A percentile compares a stretch with the other conserved stretches of the same genome.
These are phyloP conservation scores for Aleadryas rufinucha DNA, from an alignment of 2,113 vertebrate genomes.

Conservation along the genomic window DNA sequence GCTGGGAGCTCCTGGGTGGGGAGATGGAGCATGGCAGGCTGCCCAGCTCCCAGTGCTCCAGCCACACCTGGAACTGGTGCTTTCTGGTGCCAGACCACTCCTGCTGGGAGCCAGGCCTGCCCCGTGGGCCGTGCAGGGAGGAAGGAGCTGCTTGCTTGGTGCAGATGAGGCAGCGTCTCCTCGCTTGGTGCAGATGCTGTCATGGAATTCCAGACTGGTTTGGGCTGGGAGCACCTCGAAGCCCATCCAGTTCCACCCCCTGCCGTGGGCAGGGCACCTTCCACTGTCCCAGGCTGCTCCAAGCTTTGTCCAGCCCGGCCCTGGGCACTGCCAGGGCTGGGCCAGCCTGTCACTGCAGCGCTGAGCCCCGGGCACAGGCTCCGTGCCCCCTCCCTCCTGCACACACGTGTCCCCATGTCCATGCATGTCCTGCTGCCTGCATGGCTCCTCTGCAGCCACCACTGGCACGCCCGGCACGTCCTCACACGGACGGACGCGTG, in stretches of 20 bases:
- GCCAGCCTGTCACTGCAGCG: background rate
- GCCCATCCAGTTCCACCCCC: background rate
- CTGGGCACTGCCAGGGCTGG: background rate
- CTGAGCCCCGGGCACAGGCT: background rate
- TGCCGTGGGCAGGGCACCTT: background rate
- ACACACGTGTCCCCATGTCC: background rate
- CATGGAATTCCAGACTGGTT: background rate
- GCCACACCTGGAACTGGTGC: background rate
- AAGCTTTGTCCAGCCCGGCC: background rate
- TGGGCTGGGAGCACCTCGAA: background rate
- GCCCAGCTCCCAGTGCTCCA: background rate
- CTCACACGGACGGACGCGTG: accelerated
- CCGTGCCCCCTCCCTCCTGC: background rate
- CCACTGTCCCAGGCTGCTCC: accelerated
- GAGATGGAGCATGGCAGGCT: background rate
- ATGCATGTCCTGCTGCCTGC: slow-evolving; percentile 2
- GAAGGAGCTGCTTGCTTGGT: background rate
- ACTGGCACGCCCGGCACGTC: accelerated
- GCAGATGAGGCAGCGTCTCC: background rate
- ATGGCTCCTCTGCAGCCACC: slow-evolving; percentile 19
- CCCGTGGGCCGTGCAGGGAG: background rate
- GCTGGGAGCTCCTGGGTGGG: background rate
- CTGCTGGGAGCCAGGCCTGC: background rate
- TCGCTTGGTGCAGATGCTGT: background rate
- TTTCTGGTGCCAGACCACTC: background rate